Base-by-base conservation (phyloP, 2,888 invertebrate species). In the Caenorhabditis sp. region DNA sequence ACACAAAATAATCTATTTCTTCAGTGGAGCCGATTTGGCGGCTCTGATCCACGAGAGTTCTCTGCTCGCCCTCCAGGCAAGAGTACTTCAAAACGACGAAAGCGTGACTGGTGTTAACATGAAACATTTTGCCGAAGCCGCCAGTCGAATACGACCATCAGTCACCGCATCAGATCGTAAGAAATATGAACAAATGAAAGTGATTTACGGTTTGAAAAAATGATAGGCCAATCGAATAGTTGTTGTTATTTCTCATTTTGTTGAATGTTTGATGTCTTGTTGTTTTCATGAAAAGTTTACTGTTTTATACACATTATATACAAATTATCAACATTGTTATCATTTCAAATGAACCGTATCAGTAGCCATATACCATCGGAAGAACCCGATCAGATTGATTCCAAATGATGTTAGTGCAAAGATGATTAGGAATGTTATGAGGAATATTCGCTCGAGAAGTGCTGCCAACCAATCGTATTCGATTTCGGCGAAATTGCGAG, bases 1-100 rank as follows among this genome's bases (percentile, higher is more conserved):
- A 67, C 6, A 49, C 12, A 23, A 50, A 17, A 21, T 23, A n/a
- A 8, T 57, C 8, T 23, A 17, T 23, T 19, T 10, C 77, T 86
- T 69, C 74, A 90, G 90, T 0, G 97, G 97, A 21, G 97, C 97
- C 0, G 97, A 97, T 90, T 90, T 99, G 66, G 93, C 93, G 0
- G 94, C 95, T 0, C 89, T 97, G 61, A 93, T 97, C 0, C 91
- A 94, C 81, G 94, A 95, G 86, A 94, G 97, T 0, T 93, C 94
- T 0, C 91, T 93, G 50, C 91, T 92, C 78, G 92, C 95, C 0
- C 89, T 97, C 55, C 92, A 93, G 66, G 93, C 93, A 80, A 91
- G 92, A 69, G 92, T 95, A 63, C 49, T 69, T 23, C 68, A 74
- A 58, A 76, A 76, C 31, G 72, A 79, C 50, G 53, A 58, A 3